Percentiles rank a stretch among this genome's conserved stretches.
phyloP scores from a whole-genome alignment of 2,888 invertebrate species.

The Microctonus brassicae region DNA sequence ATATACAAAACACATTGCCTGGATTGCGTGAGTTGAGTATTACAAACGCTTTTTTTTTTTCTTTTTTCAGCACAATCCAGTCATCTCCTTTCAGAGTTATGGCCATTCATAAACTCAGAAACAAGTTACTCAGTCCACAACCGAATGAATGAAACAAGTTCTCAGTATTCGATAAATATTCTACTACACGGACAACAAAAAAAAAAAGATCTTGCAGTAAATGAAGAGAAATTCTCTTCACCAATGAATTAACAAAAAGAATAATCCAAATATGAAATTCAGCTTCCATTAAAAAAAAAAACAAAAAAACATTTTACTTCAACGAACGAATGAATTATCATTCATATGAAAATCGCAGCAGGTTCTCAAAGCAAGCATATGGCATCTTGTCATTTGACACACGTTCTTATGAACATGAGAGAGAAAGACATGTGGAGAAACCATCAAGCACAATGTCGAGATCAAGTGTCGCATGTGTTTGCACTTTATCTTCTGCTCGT shows the following conservation, averaged over 20 bases:
- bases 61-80: background rate
- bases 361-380: constrained; percentile 31
- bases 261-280: too few relatives aligned
- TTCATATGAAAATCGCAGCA: constrained; percentile 12
- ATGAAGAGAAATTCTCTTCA: too few relatives aligned
- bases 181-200: too few relatives aligned
- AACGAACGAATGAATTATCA: background rate
- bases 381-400: constrained; percentile 5
- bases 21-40: background rate
- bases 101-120: constrained; percentile 9
- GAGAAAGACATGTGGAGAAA: constrained; percentile 26
- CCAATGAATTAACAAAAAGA: too few relatives aligned
- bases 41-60: background rate
- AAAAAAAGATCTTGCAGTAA: too few relatives aligned
- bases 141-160: background rate
- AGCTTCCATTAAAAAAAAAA: too few relatives aligned
- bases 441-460: constrained; percentile 7
- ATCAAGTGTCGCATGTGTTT: constrained; percentile 40
- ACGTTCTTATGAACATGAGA: background rate
- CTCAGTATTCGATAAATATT: background rate
- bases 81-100: background rate
- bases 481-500: constrained; percentile 10
- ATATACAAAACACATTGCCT: too few relatives aligned
- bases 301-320: background rate
- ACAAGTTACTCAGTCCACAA: background rate